Base-by-base conservation (phyloP, 2,888 invertebrate genomes). In the Allolobophora icterica region DNA sequence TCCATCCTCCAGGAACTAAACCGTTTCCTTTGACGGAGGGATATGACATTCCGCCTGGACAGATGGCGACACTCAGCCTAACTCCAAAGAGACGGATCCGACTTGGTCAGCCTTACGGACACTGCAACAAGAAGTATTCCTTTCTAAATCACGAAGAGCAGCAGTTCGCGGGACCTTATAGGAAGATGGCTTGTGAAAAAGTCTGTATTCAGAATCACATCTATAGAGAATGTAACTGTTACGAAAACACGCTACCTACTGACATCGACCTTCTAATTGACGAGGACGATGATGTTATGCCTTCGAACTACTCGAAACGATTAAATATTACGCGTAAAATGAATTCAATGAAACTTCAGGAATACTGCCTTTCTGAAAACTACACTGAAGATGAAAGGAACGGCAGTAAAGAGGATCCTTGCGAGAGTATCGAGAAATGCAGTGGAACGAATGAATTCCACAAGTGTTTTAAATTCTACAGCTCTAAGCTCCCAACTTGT, bases 21-120 rank as follows among this genome's bases (percentile, higher is more conserved):
- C 87, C 87, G 19, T 87, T 34, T 87, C 87, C 87, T 13, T 34
- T 35, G 38, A 38, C 34, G 34, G 87, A 87, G 35, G 87, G 87
- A 87, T 87, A 87, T 38, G 87, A 87, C 87, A 34, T 87, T 87
- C 87, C 35, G 35, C 87, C 87, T 35, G 87, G 87, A 35, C 35
- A 38, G 34, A 87, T 38, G 87, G 87, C 87, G 34, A 1, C 87
- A 1, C 38, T 87, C 35, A 33, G 35, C 34, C 30, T 87, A 19
- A 35, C 87, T 87, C 87, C 87, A 30, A 87, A 38, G 38, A 87
- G 35, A 34, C 35, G 87, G 0, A 87, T 11, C 35, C 87, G 87
- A 24, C 87, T 87, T 24, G 35, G 15, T 19, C 35, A 87, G 35
- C 87, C 87, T 8, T 87, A 87, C 24, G 87, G 87, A 87, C 35